These are phyloP conservation scores for Frieseomelitta varia DNA, from an alignment of 1,140 invertebrate species.

Conservation along the genomic window DNA sequence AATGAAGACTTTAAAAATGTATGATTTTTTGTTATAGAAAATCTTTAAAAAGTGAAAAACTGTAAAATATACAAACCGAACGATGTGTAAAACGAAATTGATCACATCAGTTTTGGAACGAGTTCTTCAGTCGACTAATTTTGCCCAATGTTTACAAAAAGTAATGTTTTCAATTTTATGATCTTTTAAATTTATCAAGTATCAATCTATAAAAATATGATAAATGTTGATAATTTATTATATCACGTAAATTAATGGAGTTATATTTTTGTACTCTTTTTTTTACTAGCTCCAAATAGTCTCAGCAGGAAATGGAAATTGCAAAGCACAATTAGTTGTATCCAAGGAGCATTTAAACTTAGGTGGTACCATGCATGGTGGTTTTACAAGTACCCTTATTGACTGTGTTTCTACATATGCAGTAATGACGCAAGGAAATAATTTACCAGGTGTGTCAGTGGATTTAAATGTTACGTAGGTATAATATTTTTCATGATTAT, in stretches of 20 bases:
- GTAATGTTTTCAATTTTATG: conserved; percentile 71
- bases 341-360: conserved; percentile 89
- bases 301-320: conserved; percentile 86
- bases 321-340: conserved; percentile 90
- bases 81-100: conserved; percentile 70
- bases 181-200: not conserved
- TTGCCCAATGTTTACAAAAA: conserved; percentile 81
- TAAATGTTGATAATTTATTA: not conserved
- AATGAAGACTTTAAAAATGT: not conserved
- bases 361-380: conserved; percentile 91
- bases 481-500: conserved; percentile 14
- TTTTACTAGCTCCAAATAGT: conserved; percentile 86
- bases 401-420: conserved; percentile 93
- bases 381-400: conserved; percentile 90
- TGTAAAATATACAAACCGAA: not conserved
- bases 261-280: conserved; percentile 20
- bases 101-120: conserved; percentile 73
- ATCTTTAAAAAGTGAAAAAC: not conserved
- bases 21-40: not conserved
- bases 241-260: not conserved
- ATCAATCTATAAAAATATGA: not conserved
- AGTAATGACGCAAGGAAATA: conserved; percentile 85
- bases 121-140: conserved; percentile 71
- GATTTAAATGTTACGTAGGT: conserved; percentile 88
- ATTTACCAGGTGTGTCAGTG: conserved; percentile 87